Evolutionary conservation across 2,888 invertebrate species (phyloP).

Genomic region (Biston stratarius): DNA sequence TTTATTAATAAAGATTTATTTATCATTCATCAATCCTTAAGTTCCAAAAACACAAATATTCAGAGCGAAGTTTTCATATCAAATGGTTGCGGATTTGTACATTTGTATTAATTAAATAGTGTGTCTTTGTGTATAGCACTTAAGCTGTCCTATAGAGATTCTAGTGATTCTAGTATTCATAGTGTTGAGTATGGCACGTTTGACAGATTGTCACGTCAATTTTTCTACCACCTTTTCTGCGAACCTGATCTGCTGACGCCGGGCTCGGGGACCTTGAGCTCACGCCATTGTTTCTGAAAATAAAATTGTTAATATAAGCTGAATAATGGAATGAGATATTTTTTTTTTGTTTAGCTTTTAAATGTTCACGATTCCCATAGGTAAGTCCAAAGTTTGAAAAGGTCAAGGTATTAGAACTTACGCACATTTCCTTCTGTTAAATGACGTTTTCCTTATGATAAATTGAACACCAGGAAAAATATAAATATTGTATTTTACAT

Average conservation of each 20-base stretch:
- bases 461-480: too few species aligned
- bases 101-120: too few species aligned
- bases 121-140: too few species aligned
- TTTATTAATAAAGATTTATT: too few species aligned
- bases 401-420: background rate
- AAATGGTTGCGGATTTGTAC: too few species aligned
- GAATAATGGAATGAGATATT: background rate
- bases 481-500: too few species aligned
- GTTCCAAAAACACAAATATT: too few species aligned
- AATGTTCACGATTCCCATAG: background rate
- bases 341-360: slow-evolving; percentile 2
- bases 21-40: too few species aligned
- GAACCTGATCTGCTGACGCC: slow-evolving; percentile 48
- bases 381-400: background rate
- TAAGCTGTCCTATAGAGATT: slow-evolving; percentile 4
- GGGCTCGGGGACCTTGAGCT: slow-evolving; percentile 76
- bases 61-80: too few species aligned
- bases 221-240: slow-evolving; percentile 29
- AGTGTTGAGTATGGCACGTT: slow-evolving; percentile 40
- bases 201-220: slow-evolving; percentile 6
- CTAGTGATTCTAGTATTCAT: too few species aligned
- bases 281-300: slow-evolving; percentile 81
- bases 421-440: background rate
- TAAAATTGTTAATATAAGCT: slow-evolving; percentile 17
- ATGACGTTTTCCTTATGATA: background rate